A percentile compares a stretch with the other conserved stretches of the same genome.
Conservation (phyloP, 2,888 invertebrate genomes). For the Isoperla grammatica region DNA sequence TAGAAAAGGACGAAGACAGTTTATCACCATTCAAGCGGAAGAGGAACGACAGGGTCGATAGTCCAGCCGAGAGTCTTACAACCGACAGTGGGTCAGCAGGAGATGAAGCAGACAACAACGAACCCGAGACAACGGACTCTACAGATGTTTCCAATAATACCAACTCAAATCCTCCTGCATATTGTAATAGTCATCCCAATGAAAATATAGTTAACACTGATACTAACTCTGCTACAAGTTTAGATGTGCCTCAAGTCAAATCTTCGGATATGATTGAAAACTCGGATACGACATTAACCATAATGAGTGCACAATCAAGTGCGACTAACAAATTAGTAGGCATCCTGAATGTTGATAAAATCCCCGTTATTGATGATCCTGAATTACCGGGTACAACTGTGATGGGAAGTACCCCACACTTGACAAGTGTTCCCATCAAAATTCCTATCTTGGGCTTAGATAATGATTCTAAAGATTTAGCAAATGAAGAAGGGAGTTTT, state of each 20-base stretch:
- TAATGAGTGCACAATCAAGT: too few species aligned
- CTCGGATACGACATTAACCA: too few species aligned
- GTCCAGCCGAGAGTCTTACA: constrained; percentile 78
- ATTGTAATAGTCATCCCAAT: not conserved
- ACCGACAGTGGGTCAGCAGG: constrained; percentile 80
- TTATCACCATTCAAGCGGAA: constrained; percentile 46
- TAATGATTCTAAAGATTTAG: not conserved
- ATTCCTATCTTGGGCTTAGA: constrained; percentile 8
- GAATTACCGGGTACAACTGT: too few species aligned
- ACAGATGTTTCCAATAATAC: constrained; percentile 1
- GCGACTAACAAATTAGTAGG: too few species aligned
- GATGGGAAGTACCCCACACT: too few species aligned
- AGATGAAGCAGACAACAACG: constrained; percentile 57
- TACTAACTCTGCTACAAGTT: too few species aligned
- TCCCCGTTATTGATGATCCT: too few species aligned
- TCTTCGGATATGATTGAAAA: too few species aligned
- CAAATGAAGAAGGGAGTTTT: constrained; percentile 5
- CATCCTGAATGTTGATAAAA: too few species aligned
- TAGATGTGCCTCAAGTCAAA: too few species aligned
- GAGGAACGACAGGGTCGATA: constrained; percentile 49
- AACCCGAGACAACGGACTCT: constrained; percentile 35
- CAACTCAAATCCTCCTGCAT: not conserved
- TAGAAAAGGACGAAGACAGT: constrained; percentile 47
- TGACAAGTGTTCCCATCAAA: constrained; percentile 4
- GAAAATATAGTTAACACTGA: not conserved